Conservation (phyloP, 2,797 vertebrate species). For the Atherinosoma microstoma region DNA sequence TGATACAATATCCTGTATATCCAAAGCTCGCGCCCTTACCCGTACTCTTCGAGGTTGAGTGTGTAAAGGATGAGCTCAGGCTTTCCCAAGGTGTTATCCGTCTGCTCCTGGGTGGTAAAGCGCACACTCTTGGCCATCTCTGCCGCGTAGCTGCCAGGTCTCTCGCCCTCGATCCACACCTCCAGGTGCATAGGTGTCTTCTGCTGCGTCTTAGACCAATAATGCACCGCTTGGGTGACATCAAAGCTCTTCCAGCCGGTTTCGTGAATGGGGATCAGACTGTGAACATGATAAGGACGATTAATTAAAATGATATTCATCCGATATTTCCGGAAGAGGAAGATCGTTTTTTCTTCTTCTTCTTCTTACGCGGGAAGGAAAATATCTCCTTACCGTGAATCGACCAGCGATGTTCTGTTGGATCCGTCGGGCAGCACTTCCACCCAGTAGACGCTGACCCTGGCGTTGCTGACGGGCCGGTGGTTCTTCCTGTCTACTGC, state of each 20-base stretch:
- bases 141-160: constrained; percentile 87
- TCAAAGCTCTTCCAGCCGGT: constrained; percentile 96
- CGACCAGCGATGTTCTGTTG: constrained; percentile 91
- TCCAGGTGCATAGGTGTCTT: constrained; percentile 90
- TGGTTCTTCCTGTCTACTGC: constrained; percentile 81
- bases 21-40: constrained; percentile 81
- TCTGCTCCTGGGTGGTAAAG: constrained; percentile 89
- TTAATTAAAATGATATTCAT: constrained; percentile 43
- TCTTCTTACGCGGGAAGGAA: neutral
- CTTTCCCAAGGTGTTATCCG: constrained; percentile 86
- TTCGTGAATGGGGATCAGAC: constrained; percentile 90
- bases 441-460: constrained; percentile 94
- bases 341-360: neutral
- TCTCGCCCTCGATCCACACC: constrained; percentile 94
- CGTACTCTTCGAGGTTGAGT: constrained; percentile 90
- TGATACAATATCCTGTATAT: constrained; percentile 60
- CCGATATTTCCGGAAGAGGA: constrained; percentile 4
- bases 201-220: constrained; percentile 88
- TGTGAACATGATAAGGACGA: constrained; percentile 63
- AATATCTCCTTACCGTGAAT: constrained; percentile 87
- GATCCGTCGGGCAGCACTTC: constrained; percentile 84
- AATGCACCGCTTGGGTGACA: constrained; percentile 94
- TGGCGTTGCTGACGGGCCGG: constrained; percentile 85
- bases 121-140: constrained; percentile 89
- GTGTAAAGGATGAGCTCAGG: constrained; percentile 94